Conservation (phyloP, 2,113 vertebrate genomes). For the Trogon melanurus region DNA sequence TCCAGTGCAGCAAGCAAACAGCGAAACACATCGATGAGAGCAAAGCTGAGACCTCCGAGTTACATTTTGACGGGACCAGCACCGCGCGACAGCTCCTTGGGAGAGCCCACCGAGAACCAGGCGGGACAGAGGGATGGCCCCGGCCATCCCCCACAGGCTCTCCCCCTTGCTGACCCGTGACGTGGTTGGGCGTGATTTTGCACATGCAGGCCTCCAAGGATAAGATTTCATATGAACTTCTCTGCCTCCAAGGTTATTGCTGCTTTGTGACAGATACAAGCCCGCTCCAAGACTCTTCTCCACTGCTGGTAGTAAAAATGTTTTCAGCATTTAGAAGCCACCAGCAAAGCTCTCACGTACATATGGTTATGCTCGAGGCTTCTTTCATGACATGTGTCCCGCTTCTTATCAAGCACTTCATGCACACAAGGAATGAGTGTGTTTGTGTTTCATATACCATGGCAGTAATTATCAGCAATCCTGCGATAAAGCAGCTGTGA, state of each 20-base stretch:
- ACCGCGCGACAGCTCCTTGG: neutral
- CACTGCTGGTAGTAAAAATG: neutral
- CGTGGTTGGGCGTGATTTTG: conserved; percentile 2
- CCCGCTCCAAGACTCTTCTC: neutral
- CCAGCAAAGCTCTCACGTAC: neutral
- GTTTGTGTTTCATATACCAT: neutral
- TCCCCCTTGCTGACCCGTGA: neutral
- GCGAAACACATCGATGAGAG: neutral
- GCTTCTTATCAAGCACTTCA: neutral
- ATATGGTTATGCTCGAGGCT: neutral
- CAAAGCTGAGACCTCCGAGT: neutral
- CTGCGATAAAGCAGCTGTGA: neutral
- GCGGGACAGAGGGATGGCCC: neutral
- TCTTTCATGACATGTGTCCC: neutral
- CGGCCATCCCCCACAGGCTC: neutral
- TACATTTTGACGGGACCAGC: neutral
- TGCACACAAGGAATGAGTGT: neutral
- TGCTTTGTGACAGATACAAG: neutral
- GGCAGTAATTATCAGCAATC: conserved; percentile 19
- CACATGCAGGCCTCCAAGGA: neutral
- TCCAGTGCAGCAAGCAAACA: neutral
- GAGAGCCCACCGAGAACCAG: accelerated
- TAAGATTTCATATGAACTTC: conserved; percentile 38
- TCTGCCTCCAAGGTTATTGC: conserved; percentile 29
- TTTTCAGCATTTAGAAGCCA: neutral